Conservation (phyloP, 2,797 vertebrate species). For the Lindbergichthys nudifrons region DNA sequence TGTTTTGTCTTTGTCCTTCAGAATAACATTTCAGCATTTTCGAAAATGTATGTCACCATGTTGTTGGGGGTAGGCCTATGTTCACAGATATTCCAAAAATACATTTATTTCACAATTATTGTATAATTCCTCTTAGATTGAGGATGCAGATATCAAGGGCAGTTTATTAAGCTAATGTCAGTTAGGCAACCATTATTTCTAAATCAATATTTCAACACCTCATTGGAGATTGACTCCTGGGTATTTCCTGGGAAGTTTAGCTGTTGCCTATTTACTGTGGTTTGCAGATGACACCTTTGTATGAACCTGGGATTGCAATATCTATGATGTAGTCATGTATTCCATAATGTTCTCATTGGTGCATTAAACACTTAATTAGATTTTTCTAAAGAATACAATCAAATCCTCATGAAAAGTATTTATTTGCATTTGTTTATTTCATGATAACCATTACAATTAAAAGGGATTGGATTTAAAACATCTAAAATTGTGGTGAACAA, state of each 20-base stretch:
- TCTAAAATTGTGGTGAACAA: background rate
- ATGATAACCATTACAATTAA: background rate
- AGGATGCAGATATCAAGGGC: background rate
- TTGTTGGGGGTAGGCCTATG: background rate
- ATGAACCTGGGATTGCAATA: background rate
- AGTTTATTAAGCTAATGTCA: background rate
- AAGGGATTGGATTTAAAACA: background rate
- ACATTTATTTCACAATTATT: background rate
- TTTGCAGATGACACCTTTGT: background rate
- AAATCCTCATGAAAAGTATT: background rate
- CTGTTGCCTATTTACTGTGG: background rate
- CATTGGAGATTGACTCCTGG: background rate
- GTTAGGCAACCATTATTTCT: background rate
- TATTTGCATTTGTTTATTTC: background rate
- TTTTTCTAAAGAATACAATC: background rate
- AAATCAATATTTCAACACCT: background rate
- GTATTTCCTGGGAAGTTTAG: conserved; percentile 22
- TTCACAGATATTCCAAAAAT: background rate
- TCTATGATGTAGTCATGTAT: background rate
- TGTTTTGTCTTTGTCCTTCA: no score
- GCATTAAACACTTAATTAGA: background rate
- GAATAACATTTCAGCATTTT: background rate
- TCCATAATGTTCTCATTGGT: background rate
- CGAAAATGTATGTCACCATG: background rate
- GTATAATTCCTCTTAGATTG: background rate